Percentiles rank a stretch among this genome's conserved stretches.
phyloP scores from a whole-genome alignment of 2,888 invertebrate genomes.

The Ectropis crepuscularia region DNA sequence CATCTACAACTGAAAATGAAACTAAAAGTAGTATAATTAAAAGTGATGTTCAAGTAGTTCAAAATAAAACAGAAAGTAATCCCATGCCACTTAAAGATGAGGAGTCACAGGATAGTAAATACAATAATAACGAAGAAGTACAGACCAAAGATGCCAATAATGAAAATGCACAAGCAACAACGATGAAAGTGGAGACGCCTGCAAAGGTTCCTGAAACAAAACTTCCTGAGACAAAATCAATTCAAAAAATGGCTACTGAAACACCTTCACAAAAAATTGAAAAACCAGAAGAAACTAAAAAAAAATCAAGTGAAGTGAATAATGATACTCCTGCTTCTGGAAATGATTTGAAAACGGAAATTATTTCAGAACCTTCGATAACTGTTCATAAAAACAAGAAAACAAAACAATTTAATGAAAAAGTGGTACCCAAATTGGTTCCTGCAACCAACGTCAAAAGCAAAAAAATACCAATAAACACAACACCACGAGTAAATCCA shows the following conservation, averaged over 20 bases:
- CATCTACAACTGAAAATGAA: no score
- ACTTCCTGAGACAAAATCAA: no score
- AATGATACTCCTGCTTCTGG: background rate
- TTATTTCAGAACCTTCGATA: background rate
- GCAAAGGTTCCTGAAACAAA: no score
- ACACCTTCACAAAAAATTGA: background rate
- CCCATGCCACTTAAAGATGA: no score
- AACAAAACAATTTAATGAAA: background rate
- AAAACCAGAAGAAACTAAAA: background rate
- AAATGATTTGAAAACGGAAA: background rate
- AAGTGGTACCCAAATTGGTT: background rate
- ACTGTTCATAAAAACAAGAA: background rate
- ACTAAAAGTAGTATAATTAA: no score
- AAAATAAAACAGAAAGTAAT: no score
- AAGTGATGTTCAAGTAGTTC: no score
- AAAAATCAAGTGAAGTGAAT: background rate
- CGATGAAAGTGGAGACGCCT: no score
- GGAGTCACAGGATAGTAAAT: no score
- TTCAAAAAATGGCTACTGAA: background rate
- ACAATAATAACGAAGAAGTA: no score
- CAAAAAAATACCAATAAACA: slow-evolving; percentile 3
- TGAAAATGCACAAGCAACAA: no score
- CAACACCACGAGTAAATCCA: background rate
- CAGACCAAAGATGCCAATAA: no score
- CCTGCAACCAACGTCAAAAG: background rate